Percentiles rank a stretch among this genome's conserved stretches.
phyloP scores from a whole-genome alignment of 2,797 vertebrate species.

The Hydrophis major region DNA sequence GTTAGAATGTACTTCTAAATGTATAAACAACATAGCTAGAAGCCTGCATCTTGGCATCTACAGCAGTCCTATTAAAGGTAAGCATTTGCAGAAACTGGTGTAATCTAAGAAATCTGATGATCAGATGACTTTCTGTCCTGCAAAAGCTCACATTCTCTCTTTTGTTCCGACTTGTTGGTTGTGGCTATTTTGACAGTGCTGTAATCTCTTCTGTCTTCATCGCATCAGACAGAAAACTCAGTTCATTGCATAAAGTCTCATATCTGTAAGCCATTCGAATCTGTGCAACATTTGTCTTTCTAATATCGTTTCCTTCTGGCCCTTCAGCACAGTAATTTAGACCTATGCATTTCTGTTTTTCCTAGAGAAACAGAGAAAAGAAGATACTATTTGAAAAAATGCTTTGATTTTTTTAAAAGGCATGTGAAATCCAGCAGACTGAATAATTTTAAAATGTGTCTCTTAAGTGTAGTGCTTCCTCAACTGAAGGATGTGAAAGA shows the following conservation, averaged over 20 bases:
- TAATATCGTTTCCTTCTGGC: constrained; percentile 91
- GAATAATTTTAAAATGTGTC: background rate
- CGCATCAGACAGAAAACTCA: constrained; percentile 90
- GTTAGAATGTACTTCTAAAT: constrained; percentile 29
- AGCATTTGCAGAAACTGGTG: constrained; percentile 22
- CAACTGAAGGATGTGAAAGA: background rate
- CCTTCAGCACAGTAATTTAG: constrained; percentile 88
- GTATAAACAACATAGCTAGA: constrained; percentile 36
- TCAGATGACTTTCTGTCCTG: constrained; percentile 25
- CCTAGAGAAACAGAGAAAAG: constrained; percentile 70
- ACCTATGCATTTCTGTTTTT: constrained; percentile 93
- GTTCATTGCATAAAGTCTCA: constrained; percentile 92
- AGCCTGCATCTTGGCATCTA: constrained; percentile 40
- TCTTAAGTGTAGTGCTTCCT: background rate
- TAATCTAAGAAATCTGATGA: background rate
- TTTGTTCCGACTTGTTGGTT: constrained; percentile 30
- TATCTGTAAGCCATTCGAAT: constrained; percentile 94
- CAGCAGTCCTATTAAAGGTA: constrained; percentile 45
- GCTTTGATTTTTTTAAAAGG: background rate
- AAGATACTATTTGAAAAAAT: constrained; percentile 30
- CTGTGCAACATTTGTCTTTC: constrained; percentile 92
- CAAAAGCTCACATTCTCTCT: background rate
- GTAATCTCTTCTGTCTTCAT: constrained; percentile 77
- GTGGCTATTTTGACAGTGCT: constrained; percentile 64
- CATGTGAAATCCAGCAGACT: background rate